Percentiles rank a stretch among this genome's conserved stretches.
These are phyloP conservation scores for Camponotus fellah DNA, from an alignment of 2,888 invertebrate genomes.

Conservation along the genomic window DNA sequence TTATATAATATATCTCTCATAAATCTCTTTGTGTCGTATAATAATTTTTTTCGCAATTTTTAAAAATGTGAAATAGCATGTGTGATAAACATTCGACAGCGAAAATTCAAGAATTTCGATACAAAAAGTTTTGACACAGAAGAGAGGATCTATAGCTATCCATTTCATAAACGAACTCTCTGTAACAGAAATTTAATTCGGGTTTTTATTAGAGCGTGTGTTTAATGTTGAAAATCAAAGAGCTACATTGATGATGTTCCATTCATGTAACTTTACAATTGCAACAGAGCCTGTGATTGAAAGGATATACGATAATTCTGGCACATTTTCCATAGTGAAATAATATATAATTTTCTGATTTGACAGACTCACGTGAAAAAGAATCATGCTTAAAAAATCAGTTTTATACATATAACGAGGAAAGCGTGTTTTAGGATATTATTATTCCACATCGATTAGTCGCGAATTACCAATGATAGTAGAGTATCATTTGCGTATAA, in stretches of 20 bases:
- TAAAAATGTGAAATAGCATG: background rate
- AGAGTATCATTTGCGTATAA: conserved; percentile 36
- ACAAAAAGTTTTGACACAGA: background rate
- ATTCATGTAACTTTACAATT: background rate
- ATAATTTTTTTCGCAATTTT: background rate
- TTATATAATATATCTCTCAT: background rate
- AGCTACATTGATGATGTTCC: background rate
- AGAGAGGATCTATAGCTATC: background rate
- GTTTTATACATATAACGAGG: background rate
- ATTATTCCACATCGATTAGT: conserved; percentile 2
- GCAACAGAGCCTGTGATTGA: background rate
- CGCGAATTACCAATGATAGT: conserved; percentile 11
- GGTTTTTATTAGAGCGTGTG: background rate
- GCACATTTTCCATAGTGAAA: background rate
- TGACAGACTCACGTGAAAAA: background rate
- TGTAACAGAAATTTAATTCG: background rate
- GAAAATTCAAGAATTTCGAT: background rate
- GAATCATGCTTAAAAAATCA: background rate
- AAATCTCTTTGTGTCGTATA: background rate
- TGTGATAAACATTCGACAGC: background rate
- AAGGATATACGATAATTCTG: background rate
- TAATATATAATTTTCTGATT: background rate
- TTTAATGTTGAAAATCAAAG: conserved; percentile 6
- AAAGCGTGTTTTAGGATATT: background rate
- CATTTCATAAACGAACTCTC: background rate